Base-by-base conservation (phyloP, 2,888 invertebrate genomes). In the Aphrophora alni region DNA sequence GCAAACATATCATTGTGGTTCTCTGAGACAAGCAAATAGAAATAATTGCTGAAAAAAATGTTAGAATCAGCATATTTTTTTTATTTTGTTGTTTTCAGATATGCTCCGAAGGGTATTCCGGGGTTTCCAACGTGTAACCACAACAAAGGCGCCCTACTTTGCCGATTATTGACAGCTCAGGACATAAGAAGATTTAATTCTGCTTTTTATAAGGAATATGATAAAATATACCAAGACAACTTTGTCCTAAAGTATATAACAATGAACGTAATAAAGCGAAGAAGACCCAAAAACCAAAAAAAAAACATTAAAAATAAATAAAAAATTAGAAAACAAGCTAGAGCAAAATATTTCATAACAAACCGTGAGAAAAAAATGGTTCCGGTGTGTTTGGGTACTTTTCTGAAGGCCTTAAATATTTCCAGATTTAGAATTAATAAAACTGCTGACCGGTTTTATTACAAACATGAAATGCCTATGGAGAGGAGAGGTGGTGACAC, bases 201-300 rank as follows among this genome's bases (percentile, higher is more conserved):
- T 14, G 26, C 26, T 2, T 81, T 78, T 28, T 78, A 78, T 25
- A 8, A 12, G 21, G 74, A 77, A 68, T 73, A 77, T n/a, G 74
- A 77, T 10, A 81, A 81, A 78, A 38, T 78, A 8, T 77, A 78
- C 24, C 78, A 81, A 69, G 81, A 81, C 73, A 78, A 77, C 28
- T 81, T 74, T 25, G 59, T 81, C 14, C 33, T 78, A 28, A 78
- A 78, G 27, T 69, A 77, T 33, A 8, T 81, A n/a, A 14, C 4
- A 8, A 74, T 81, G 69, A 17, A 68, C 12, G 5, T 26, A 1
- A 81, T 78, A 10, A 78, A 78, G 21, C 0, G 77, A n/a, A 78
- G 68, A 26, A 59, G 73, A 38, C 75, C 80, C 5, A 75, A 80
- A 33, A 59, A 10, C 38, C 5, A 2, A 8, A 59, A n/a, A 8